These are phyloP conservation scores for Channa striata DNA, from an alignment of 2,797 vertebrate species.

Conservation along the genomic window DNA sequence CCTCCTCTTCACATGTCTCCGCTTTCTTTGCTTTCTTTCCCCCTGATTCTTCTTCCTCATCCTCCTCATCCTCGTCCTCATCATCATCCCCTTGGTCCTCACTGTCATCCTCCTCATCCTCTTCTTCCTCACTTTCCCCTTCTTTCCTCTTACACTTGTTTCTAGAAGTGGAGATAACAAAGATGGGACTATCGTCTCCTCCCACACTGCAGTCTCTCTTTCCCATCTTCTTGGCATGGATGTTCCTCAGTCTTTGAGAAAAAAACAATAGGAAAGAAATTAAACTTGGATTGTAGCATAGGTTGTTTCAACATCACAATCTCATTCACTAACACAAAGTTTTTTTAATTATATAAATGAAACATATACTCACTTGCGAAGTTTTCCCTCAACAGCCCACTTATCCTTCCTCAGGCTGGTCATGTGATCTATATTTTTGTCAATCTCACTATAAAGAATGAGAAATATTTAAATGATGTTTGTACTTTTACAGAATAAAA, in stretches of 20 bases:
- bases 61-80: conserved; percentile 89
- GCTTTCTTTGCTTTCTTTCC: conserved; percentile 91
- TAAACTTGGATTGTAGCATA: neutral
- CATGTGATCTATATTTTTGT: conserved; percentile 97
- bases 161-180: conserved; percentile 80
- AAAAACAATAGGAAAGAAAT: conserved; percentile 23
- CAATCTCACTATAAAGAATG: conserved; percentile 92
- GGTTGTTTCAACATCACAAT: conserved; percentile 3
- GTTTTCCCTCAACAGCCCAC: conserved; percentile 94
- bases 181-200: conserved; percentile 84
- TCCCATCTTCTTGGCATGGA: conserved; percentile 91
- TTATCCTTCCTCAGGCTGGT: conserved; percentile 96
- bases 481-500: conserved; percentile 7
- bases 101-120: conserved; percentile 92
- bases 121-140: conserved; percentile 91
- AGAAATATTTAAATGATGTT: conserved; percentile 9
- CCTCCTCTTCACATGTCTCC: conserved; percentile 93
- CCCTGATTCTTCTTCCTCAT: conserved; percentile 88
- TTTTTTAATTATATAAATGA: neutral
- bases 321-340: neutral
- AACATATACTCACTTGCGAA: conserved; percentile 92
- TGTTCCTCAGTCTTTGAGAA: conserved; percentile 87
- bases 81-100: conserved; percentile 93
- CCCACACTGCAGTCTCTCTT: conserved; percentile 84
- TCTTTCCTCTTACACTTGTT: conserved; percentile 91